Evolutionary conservation across 1,140 invertebrate genomes (phyloP).

Genomic region (Calliphora vicina): DNA sequence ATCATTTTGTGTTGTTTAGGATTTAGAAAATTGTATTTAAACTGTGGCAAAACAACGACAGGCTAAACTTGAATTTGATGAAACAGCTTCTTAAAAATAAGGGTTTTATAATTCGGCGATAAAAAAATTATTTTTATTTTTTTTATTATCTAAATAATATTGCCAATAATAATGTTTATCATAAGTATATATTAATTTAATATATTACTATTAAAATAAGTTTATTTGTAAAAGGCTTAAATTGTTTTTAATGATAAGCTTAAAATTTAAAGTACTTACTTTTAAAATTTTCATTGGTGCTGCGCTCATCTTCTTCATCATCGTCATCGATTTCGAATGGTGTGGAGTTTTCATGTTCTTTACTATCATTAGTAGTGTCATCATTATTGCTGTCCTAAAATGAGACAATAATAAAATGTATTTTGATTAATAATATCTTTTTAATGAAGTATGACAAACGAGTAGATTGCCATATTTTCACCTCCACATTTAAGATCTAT

Average conservation of each 20-base stretch:
- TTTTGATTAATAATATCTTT: too few species aligned
- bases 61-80: background rate
- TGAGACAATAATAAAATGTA: too few species aligned
- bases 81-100: background rate
- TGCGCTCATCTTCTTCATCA: background rate
- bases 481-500: too few species aligned
- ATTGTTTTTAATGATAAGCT: background rate
- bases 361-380: background rate
- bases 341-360: background rate
- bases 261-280: background rate
- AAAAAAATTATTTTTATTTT: background rate
- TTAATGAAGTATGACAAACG: too few species aligned
- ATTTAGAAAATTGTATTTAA: constrained; percentile 21
- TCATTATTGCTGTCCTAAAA: background rate
- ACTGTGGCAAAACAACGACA: background rate
- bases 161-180: background rate
- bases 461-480: too few species aligned
- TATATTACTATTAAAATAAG: background rate
- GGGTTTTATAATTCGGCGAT: background rate
- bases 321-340: background rate
- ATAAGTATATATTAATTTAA: background rate
- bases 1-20: constrained; percentile 11
- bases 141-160: background rate
- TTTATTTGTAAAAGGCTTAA: background rate
- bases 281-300: background rate